Evolutionary conservation across 2,888 invertebrate species (phyloP).

Genomic region (Teleogryllus oceanicus): DNA sequence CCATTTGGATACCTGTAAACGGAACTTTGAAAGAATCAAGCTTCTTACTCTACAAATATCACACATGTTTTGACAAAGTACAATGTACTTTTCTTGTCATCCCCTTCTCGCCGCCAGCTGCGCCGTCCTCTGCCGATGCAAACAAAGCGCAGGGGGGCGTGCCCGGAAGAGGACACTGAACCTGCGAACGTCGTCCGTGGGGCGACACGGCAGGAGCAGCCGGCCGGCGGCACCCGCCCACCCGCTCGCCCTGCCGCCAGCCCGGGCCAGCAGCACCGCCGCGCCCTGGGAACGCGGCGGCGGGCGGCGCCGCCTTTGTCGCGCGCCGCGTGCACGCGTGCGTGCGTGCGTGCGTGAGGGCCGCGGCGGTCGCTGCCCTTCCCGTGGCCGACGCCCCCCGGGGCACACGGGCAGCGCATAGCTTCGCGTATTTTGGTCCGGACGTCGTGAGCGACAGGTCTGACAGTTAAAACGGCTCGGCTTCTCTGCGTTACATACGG

Average conservation of each 20-base stretch:
- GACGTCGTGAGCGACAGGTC: slow-evolving; percentile 1
- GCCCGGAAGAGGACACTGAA: no score
- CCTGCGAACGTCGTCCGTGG: no score
- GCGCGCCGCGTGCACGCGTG: not conserved
- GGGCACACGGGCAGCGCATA: not conserved
- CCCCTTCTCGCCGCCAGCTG: no score
- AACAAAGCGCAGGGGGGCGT: no score
- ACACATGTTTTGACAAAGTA: no score
- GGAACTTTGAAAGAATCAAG: no score
- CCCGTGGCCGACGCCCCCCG: not conserved
- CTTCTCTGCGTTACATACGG: not conserved
- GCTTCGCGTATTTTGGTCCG: not conserved
- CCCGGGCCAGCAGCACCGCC: not conserved
- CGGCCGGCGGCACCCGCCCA: no score
- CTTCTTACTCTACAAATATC: no score
- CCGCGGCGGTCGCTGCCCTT: not conserved
- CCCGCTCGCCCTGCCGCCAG: not conserved
- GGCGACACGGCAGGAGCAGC: no score
- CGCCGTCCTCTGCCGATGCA: no score
- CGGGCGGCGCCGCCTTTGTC: not conserved
- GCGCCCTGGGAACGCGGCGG: not conserved
- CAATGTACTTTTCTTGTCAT: no score
- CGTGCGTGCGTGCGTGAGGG: not conserved
- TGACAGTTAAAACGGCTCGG: not conserved
- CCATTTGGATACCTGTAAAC: no score